phyloP scores from a whole-genome alignment of 2,888 invertebrate genomes.

The Brachyopa scutellaris region DNA sequence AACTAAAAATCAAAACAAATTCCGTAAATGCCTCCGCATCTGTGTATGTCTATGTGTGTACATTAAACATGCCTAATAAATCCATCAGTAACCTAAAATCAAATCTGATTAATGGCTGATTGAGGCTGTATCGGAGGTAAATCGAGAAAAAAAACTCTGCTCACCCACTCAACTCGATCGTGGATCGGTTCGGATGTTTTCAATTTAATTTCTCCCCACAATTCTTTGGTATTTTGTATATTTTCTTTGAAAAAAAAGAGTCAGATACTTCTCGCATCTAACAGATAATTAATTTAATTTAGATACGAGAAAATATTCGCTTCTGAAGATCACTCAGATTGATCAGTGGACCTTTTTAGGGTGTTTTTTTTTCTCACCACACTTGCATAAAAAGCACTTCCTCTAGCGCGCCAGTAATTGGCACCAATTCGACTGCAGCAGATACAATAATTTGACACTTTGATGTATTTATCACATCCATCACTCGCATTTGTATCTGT shows the following conservation, averaged over 20 bases:
- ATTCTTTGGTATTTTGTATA: background rate
- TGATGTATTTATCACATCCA: constrained; percentile 72
- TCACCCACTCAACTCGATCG: constrained; percentile 22
- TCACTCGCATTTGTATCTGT: constrained; percentile 57
- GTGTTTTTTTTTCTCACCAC: background rate
- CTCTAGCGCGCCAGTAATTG: constrained; percentile 29
- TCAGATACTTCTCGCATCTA: constrained; percentile 43
- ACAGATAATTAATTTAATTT: constrained; percentile 52
- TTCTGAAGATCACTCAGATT: constrained; percentile 18
- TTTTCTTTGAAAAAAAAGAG: constrained; percentile 40
- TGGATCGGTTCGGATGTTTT: constrained; percentile 16
- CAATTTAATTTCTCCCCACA: constrained; percentile 18
- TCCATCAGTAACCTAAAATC: constrained; percentile 65
- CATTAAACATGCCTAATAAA: constrained; percentile 72
- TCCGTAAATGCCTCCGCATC: constrained; percentile 3
- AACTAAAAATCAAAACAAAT: constrained; percentile 44
- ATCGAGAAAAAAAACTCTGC: constrained; percentile 23
- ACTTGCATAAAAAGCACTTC: constrained; percentile 8
- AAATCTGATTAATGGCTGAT: constrained; percentile 73
- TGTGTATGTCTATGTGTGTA: constrained; percentile 37
- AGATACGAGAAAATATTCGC: constrained; percentile 25
- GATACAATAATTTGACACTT: constrained; percentile 66
- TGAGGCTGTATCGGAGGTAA: constrained; percentile 47
- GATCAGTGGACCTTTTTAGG: too few relatives aligned
- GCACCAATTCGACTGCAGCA: constrained; percentile 45